Evolutionary conservation across 2,888 invertebrate genomes (phyloP).

Genomic region (Heliconius ethilla): DNA sequence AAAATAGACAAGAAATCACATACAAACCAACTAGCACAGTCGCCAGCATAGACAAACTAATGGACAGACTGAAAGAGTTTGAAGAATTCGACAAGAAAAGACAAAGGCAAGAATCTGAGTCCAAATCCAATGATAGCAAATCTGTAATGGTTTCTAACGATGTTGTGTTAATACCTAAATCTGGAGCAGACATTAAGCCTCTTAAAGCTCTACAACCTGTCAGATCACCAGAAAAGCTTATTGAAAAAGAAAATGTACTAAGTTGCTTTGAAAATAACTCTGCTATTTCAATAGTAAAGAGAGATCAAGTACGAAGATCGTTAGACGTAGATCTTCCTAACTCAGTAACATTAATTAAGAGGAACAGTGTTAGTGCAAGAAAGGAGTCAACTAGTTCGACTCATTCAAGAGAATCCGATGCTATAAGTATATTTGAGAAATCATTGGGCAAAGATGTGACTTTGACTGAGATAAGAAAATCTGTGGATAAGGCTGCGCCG

Average conservation of each 20-base stretch:
- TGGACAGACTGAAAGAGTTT: constrained; percentile 78
- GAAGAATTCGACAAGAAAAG: constrained; percentile 78
- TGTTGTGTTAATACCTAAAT: constrained; percentile 74
- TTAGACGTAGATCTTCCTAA: constrained; percentile 76
- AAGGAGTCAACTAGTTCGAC: constrained; percentile 78
- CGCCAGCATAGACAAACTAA: constrained; percentile 77
- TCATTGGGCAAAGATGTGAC: constrained; percentile 78
- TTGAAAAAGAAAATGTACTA: constrained; percentile 76
- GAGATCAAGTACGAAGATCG: constrained; percentile 75
- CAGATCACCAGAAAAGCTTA: constrained; percentile 69
- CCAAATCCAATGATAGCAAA: constrained; percentile 65
- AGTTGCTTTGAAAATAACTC: constrained; percentile 80
- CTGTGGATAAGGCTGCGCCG: constrained; percentile 67
- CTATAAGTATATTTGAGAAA: constrained; percentile 79
- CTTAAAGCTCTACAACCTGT: constrained; percentile 75
- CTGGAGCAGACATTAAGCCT: constrained; percentile 73
- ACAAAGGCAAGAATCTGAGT: constrained; percentile 71
- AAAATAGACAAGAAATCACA: constrained; percentile 65
- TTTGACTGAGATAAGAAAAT: constrained; percentile 76
- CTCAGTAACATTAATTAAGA: constrained; percentile 76
- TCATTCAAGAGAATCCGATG: constrained; percentile 74
- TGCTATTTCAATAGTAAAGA: constrained; percentile 78
- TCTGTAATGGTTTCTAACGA: constrained; percentile 77
- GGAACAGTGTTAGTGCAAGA: constrained; percentile 72
- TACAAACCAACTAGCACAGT: constrained; percentile 66